phyloP scores from a whole-genome alignment of 2,797 vertebrate species.

The Crocodylus rhombifer region DNA sequence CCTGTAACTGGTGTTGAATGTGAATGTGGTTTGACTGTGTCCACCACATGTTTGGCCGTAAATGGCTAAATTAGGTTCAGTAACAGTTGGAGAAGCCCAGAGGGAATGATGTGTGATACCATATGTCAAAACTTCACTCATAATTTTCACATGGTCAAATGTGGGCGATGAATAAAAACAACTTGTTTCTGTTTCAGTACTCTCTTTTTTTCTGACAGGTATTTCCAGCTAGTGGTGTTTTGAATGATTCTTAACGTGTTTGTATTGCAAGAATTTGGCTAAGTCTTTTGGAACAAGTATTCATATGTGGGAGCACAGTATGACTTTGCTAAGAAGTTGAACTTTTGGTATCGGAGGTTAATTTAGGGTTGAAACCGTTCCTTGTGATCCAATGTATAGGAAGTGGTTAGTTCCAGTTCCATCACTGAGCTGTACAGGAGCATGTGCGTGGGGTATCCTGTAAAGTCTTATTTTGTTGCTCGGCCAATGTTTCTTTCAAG shows the following conservation, averaged over 20 bases:
- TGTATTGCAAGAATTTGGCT: background rate
- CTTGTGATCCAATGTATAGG: background rate
- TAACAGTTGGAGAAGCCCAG: rapidly evolving
- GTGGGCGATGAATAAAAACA: background rate
- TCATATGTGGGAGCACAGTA: background rate
- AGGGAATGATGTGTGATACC: background rate
- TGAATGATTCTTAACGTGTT: background rate
- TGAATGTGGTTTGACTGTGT: rapidly evolving
- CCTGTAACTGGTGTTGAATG: background rate
- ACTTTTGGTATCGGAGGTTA: background rate
- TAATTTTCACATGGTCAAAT: rapidly evolving
- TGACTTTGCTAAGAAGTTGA: background rate
- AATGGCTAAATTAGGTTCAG: background rate
- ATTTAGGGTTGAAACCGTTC: background rate
- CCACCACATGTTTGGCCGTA: background rate
- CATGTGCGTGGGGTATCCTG: background rate
- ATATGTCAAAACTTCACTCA: background rate
- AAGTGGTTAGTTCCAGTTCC: background rate
- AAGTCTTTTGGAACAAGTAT: background rate
- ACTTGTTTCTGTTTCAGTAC: background rate
- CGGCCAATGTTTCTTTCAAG: too few relatives aligned
- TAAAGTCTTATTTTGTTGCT: too few relatives aligned
- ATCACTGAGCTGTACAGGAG: background rate
- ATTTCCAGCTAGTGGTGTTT: background rate
- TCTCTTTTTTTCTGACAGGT: background rate